These are phyloP conservation scores for Bothrops jararaca DNA, from an alignment of 2,113 vertebrate species.

Conservation along the genomic window DNA sequence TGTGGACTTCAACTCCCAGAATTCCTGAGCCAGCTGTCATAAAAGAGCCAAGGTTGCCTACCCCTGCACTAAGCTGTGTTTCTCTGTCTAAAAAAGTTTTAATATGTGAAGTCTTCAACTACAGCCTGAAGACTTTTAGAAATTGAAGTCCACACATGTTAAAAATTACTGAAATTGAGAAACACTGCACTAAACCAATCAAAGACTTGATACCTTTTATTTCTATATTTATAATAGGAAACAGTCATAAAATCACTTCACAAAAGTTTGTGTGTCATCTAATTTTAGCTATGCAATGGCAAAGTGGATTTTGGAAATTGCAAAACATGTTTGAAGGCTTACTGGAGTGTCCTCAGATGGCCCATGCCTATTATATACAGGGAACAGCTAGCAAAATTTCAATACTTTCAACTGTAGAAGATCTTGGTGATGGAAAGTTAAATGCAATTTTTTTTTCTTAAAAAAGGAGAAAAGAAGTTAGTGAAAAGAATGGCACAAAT, in stretches of 20 bases:
- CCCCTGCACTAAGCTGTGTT: neutral
- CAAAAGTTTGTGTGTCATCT: neutral
- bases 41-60: too few species aligned
- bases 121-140: neutral
- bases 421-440: neutral
- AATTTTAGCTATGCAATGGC: neutral
- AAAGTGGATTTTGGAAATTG: neutral
- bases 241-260: neutral
- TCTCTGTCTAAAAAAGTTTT: neutral
- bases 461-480: neutral
- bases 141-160: neutral
- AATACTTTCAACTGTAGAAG: neutral
- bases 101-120: neutral
- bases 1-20: too few species aligned
- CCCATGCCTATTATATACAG: neutral
- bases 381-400: neutral
- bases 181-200: neutral
- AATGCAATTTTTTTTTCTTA: neutral
- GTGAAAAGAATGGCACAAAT: neutral
- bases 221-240: neutral
- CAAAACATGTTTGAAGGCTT: neutral
- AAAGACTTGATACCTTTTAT: neutral
- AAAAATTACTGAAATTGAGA: neutral
- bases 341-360: neutral
- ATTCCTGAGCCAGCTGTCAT: too few species aligned